Evolutionary conservation across 64 coral and sea anemone genomes (phyloP).

Genomic region (Stichodactyla helianthus): DNA sequence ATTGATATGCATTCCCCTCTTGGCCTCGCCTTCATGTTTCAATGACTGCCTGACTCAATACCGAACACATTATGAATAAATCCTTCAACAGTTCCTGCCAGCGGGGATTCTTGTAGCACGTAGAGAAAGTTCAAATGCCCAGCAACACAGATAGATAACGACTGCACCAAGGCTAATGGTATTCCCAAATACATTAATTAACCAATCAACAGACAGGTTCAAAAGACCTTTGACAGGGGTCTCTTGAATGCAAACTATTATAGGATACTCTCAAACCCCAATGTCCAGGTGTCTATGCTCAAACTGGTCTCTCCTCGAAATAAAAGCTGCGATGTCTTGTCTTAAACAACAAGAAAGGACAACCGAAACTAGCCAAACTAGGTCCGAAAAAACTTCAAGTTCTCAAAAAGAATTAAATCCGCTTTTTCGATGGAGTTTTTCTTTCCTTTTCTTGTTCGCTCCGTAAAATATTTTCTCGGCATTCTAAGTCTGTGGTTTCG

Average conservation of each 20-base stretch:
- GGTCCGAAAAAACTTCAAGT: background rate
- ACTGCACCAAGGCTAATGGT: conserved; percentile 16
- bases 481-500: background rate
- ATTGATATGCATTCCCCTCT: background rate
- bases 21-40: background rate
- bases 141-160: conserved; percentile 10
- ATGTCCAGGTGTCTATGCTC: background rate
- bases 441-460: background rate
- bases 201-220: conserved; percentile 16
- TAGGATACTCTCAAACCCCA: background rate
- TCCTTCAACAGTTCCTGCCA: background rate
- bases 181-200: conserved; percentile 13
- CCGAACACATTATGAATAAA: conserved; percentile 7
- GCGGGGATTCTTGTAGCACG: background rate
- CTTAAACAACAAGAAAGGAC: background rate
- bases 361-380: background rate
- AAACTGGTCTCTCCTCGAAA: background rate
- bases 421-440: background rate
- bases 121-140: conserved; percentile 13
- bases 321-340: background rate
- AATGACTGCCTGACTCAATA: background rate
- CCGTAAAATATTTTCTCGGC: background rate
- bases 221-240: conserved; percentile 20
- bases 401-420: background rate
- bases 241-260: background rate